Conservation (phyloP, 1,140 invertebrate species). For the Dendrolimus punctatus region DNA sequence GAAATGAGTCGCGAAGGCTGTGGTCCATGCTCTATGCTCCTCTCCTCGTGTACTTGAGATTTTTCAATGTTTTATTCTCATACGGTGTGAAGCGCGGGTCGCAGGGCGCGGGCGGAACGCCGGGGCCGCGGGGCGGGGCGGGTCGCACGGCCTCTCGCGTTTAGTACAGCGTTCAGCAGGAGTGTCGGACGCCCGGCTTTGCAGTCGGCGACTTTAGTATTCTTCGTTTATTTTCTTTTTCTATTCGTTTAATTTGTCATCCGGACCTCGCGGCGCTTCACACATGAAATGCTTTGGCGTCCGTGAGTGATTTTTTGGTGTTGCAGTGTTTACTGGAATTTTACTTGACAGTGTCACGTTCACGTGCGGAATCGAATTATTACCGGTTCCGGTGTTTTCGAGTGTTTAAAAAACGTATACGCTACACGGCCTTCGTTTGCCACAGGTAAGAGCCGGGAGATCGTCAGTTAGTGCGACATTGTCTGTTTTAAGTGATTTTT, state of each 20-base stretch:
- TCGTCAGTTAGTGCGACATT: constrained; percentile 47
- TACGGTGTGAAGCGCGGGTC: constrained; percentile 44
- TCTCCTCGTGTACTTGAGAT: constrained; percentile 30
- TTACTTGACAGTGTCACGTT: constrained; percentile 63
- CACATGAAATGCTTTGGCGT: constrained; percentile 39
- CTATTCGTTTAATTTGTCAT: constrained; percentile 67
- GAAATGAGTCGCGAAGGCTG: constrained; percentile 13
- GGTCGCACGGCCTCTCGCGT: constrained; percentile 63
- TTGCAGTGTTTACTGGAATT: constrained; percentile 35
- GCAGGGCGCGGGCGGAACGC: constrained; percentile 41
- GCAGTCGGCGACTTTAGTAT: constrained; percentile 64
- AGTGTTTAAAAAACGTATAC: constrained; percentile 58
- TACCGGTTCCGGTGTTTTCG: constrained; percentile 64
- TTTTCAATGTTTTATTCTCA: constrained; percentile 47
- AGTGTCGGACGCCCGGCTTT: constrained; percentile 66
- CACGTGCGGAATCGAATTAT: constrained; percentile 58
- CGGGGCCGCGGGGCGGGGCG: constrained; percentile 47
- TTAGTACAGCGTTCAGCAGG: constrained; percentile 68
- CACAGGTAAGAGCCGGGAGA: constrained; percentile 55
- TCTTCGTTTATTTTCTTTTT: constrained; percentile 71
- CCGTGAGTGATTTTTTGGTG: constrained; percentile 39
- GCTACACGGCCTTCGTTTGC: constrained; percentile 44
- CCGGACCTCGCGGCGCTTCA: constrained; percentile 33
- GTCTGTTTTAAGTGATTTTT: constrained; percentile 28
- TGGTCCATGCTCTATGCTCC: constrained; percentile 14